Evolutionary conservation across 2,888 invertebrate genomes (phyloP).

Genomic region (Campoplex nolae): DNA sequence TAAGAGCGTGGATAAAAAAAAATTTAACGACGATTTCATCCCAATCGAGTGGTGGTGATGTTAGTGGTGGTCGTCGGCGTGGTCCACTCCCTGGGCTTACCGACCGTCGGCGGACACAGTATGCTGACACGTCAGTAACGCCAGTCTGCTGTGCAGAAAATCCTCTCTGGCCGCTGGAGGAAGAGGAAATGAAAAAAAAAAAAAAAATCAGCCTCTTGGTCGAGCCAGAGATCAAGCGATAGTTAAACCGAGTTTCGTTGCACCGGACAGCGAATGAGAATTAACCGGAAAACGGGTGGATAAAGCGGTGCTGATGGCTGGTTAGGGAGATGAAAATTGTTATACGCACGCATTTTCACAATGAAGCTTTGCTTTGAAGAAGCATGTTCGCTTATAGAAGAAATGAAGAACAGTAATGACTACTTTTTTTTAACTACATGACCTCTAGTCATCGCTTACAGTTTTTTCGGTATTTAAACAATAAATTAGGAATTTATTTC

Average conservation of each 20-base stretch:
- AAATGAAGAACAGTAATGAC: not conserved
- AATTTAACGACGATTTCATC: constrained; percentile 60
- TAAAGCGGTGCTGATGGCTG: not conserved
- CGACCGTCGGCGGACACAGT: constrained; percentile 66
- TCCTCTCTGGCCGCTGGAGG: constrained; percentile 53
- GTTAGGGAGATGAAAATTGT: not conserved
- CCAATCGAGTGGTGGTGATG: constrained; percentile 55
- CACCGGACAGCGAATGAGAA: constrained; percentile 22
- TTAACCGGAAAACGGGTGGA: not conserved
- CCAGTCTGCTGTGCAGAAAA: constrained; percentile 48
- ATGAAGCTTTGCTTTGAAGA: not conserved
- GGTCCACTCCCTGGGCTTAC: constrained; percentile 57
- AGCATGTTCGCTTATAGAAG: not conserved
- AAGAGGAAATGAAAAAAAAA: constrained; percentile 44
- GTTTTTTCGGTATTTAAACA: not conserved
- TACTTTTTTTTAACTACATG: not conserved
- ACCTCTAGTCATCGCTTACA: not conserved
- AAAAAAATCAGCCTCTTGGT: constrained; percentile 30
- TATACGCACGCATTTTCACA: not conserved
- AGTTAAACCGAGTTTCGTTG: constrained; percentile 26
- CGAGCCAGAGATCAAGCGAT: constrained; percentile 44
- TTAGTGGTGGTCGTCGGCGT: constrained; percentile 47
- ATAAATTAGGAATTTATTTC: not conserved
- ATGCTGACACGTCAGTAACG: constrained; percentile 55
- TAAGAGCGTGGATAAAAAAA: constrained; percentile 60